These are phyloP conservation scores for Lamproptera curius DNA, from an alignment of 2,888 invertebrate species.

Conservation along the genomic window DNA sequence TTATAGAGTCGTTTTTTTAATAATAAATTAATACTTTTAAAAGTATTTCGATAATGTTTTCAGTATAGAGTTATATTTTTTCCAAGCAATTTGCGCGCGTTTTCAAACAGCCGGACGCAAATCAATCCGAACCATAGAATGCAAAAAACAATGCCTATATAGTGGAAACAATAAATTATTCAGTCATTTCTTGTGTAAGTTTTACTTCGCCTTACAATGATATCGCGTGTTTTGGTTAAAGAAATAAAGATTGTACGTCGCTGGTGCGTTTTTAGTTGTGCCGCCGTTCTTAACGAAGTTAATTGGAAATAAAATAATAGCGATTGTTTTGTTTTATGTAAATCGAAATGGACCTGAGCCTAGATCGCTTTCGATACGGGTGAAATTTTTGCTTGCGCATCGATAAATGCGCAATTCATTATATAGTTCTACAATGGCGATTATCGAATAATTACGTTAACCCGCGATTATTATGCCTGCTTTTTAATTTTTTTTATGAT, in stretches of 20 bases:
- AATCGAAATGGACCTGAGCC: conserved; percentile 5
- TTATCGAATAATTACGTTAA: too few species aligned
- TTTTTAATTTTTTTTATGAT: too few species aligned
- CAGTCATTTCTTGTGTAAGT: conserved; percentile 58
- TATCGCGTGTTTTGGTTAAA: conserved; percentile 56
- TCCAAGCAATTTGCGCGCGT: conserved; percentile 11
- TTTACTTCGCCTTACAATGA: conserved; percentile 42
- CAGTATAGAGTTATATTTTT: conserved; percentile 13
- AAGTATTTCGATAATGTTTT: not conserved
- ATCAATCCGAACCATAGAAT: conserved; percentile 41
- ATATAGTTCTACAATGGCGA: too few species aligned
- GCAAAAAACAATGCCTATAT: conserved; percentile 40
- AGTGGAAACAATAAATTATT: conserved; percentile 57
- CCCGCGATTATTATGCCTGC: too few species aligned
- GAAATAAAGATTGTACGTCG: conserved; percentile 22
- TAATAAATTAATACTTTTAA: not conserved
- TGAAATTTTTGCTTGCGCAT: conserved; percentile 4
- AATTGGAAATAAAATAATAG: conserved; percentile 15
- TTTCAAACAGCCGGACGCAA: conserved; percentile 35
- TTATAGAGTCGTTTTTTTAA: too few species aligned
- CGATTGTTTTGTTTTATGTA: conserved; percentile 6
- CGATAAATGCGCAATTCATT: not conserved
- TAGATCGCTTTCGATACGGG: conserved; percentile 1
- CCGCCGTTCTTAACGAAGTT: conserved; percentile 23
- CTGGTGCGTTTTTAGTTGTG: conserved; percentile 39